Evolutionary conservation across 2,797 vertebrate genomes (phyloP).

Genomic region (Anniella stebbinsi): DNA sequence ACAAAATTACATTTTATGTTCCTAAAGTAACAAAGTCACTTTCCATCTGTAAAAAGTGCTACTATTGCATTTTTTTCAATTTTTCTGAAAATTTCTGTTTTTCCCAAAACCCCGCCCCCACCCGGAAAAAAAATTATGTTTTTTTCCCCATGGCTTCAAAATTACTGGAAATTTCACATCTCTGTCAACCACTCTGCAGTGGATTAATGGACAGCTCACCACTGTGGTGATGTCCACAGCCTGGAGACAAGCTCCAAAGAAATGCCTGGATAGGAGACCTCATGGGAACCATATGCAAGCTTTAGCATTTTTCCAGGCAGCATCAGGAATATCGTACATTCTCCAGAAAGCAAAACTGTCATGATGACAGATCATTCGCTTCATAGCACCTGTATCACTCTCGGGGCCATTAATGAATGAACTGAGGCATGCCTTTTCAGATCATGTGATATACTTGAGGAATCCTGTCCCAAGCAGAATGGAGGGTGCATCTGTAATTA

Average conservation of each 20-base stretch:
- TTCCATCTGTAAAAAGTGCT: no score
- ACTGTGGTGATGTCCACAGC: background rate
- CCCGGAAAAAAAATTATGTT: no score
- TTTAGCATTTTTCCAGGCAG: slow-evolving; percentile 43
- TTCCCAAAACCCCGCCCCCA: no score
- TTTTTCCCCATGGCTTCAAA: no score
- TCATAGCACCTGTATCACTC: slow-evolving; percentile 56
- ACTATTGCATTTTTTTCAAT: no score
- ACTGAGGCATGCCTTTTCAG: slow-evolving; percentile 54
- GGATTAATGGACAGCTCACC: background rate
- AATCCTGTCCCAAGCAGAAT: slow-evolving; percentile 55
- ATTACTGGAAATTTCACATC: no score
- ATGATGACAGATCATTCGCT: slow-evolving; percentile 57
- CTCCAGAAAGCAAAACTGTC: background rate
- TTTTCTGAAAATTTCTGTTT: no score
- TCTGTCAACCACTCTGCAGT: background rate
- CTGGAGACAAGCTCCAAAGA: background rate
- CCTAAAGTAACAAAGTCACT: no score
- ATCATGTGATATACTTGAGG: slow-evolving; percentile 61
- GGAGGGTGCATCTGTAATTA: slow-evolving; percentile 38
- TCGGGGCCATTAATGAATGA: background rate
- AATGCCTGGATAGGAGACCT: background rate
- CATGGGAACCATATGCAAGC: background rate
- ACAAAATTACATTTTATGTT: no score
- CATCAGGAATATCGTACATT: slow-evolving; percentile 45